Evolutionary conservation across 64 coral and sea anemone genomes (phyloP).

Genomic region (Stichodactyla mertensii): DNA sequence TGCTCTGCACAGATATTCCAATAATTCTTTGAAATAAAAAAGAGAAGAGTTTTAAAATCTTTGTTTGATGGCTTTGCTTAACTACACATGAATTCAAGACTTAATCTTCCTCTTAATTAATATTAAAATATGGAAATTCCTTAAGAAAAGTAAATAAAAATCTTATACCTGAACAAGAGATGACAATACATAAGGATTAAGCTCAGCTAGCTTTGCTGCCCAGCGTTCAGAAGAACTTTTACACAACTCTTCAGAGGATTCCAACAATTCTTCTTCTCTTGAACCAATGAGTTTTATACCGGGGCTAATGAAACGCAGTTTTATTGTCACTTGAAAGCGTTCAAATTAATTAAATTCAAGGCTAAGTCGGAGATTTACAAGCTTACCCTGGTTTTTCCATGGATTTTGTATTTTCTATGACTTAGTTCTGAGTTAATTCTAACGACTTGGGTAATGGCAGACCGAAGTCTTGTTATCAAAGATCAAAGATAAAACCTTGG

Average conservation of each 20-base stretch:
- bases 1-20: neutral
- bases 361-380: neutral
- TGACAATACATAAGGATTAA: conserved; percentile 6
- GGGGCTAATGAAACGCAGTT: neutral
- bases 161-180: conserved; percentile 28
- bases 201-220: conserved; percentile 4
- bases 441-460: no score
- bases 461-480: neutral
- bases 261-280: neutral
- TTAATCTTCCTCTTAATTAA: neutral
- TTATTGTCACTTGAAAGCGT: neutral
- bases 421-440: no score
- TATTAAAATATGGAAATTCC: conserved; percentile 22
- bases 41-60: neutral
- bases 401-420: neutral
- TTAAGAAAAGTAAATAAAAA: neutral
- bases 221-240: neutral
- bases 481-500: neutral
- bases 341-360: neutral
- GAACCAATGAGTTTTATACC: neutral
- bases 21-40: neutral
- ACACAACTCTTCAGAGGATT: neutral
- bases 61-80: neutral
- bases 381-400: conserved; percentile 17
- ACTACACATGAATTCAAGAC: neutral